A percentile compares a stretch with the other conserved stretches of the same genome.
phyloP scores from a whole-genome alignment of 2,797 vertebrate species.

The Bryconaethiops microstoma region DNA sequence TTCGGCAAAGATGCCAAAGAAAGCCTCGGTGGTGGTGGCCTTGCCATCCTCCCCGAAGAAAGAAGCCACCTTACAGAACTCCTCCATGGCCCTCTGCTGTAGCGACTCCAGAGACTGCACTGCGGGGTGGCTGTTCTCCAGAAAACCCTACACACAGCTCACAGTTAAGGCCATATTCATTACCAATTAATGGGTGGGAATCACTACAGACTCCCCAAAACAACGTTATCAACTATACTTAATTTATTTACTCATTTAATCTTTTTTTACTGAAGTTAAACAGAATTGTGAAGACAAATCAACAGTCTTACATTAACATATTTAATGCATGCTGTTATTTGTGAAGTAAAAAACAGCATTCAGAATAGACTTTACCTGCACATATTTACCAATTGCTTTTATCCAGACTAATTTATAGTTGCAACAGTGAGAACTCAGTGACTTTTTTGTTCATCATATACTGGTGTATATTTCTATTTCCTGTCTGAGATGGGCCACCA shows the following conservation, averaged over 20 bases:
- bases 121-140: conserved; percentile 91
- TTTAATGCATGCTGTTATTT: no score
- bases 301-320: not conserved
- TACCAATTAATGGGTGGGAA: not conserved
- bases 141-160: conserved; percentile 80
- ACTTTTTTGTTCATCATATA: no score
- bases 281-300: no score
- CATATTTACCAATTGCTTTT: no score
- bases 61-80: conserved; percentile 87
- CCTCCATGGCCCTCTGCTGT: conserved; percentile 90
- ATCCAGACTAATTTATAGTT: no score
- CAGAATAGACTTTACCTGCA: no score
- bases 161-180: conserved; percentile 67
- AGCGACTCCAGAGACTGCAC: conserved; percentile 89
- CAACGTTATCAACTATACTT: not conserved
- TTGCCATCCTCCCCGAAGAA: conserved; percentile 95
- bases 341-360: no score
- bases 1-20: conserved; percentile 95
- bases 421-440: no score
- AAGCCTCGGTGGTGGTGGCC: conserved; percentile 87
- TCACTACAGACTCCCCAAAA: not conserved
- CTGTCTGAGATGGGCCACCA: no score
- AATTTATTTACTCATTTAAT: no score
- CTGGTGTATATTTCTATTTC: no score
- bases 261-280: not conserved